Evolutionary conservation across 2,113 vertebrate species (phyloP), one percentile per base, ranked within the genome.

Genomic region (Clarias magur): DNA sequence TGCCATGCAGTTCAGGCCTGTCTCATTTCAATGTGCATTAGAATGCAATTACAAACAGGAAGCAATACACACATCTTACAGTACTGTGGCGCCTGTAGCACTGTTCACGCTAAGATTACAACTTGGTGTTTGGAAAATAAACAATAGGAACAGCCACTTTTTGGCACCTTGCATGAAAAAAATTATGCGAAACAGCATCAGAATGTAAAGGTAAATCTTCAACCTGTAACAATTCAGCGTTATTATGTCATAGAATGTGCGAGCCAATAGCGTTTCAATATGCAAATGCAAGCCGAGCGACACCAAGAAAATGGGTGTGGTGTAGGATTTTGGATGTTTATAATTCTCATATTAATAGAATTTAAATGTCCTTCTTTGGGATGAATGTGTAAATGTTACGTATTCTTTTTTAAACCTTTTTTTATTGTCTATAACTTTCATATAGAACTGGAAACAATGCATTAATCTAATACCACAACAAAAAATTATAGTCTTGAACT

Each of bases 11-110:
- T 42, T 81, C 67, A 81, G 13, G 53, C 57, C 73, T 78, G 72
- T 63, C 82, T 82, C 78, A 87, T 85, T 78, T 78, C 34, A 82
- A 87, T 82, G 59, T 68, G 84, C 85, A 60, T 87, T 82, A 87
- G 11, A 85, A 81, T 87, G 15, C 82, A 87, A 65, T 48, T 82
- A n/a, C 68, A 76, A 57, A 82, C 80, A 65, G 86, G 75, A 78
- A 80, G 85, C 62, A 85, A 59, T 65, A 60, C 65, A 16, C 19
- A 38, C 73, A 73, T 73, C 59, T 30, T 63, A 80, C 34, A 48
- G 48, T 48, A 48, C 7, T 42, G n/a, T 54, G 57, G 38, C 38
- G 38, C 4, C 62, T 34, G 63, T 30, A 57, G n/a, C 30, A 17
- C 38, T 34, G 17, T 34, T 80, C 48, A 68, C 16, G n/a, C 56